A percentile compares a stretch with the other conserved stretches of the same genome.
phyloP scores from a whole-genome alignment of 2,888 invertebrate species.

The Cantharis nigra region DNA sequence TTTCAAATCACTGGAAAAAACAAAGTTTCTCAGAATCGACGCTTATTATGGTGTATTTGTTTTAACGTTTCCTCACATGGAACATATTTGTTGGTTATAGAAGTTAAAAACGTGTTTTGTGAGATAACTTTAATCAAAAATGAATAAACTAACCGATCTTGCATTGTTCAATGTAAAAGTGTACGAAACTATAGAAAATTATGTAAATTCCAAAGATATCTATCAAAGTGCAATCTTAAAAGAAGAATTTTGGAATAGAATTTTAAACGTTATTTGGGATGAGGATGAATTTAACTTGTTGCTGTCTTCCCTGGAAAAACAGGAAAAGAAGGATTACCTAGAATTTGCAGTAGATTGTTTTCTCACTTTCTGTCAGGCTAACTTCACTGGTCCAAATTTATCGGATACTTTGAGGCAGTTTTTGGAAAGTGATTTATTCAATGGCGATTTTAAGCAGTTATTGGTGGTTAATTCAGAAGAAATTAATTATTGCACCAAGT shows the following conservation, averaged over 20 bases:
- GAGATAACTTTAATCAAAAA: not conserved
- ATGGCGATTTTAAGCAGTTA: conserved; percentile 52
- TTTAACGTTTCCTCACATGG: not conserved
- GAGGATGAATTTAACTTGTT: conserved; percentile 30
- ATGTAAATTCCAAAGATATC: not conserved
- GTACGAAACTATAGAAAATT: not conserved
- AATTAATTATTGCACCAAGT: conserved; percentile 65
- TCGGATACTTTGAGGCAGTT: conserved; percentile 48
- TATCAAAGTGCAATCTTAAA: not conserved
- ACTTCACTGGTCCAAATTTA: conserved; percentile 77
- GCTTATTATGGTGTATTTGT: no score
- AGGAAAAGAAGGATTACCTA: conserved; percentile 56
- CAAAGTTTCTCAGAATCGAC: no score
- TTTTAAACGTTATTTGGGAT: conserved; percentile 34
- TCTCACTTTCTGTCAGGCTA: conserved; percentile 75
- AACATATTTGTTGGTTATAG: not conserved
- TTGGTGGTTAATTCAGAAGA: conserved; percentile 70
- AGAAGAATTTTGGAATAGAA: conserved; percentile 31
- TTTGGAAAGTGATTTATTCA: conserved; percentile 55
- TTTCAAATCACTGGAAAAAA: no score
- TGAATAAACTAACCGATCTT: not conserved
- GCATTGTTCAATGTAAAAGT: not conserved
- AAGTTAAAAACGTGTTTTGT: not conserved
- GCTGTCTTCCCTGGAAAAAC: conserved; percentile 40
- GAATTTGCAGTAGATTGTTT: conserved; percentile 68